phyloP scores from a whole-genome alignment of 2,113 vertebrate species.

The Zingel zingel region DNA sequence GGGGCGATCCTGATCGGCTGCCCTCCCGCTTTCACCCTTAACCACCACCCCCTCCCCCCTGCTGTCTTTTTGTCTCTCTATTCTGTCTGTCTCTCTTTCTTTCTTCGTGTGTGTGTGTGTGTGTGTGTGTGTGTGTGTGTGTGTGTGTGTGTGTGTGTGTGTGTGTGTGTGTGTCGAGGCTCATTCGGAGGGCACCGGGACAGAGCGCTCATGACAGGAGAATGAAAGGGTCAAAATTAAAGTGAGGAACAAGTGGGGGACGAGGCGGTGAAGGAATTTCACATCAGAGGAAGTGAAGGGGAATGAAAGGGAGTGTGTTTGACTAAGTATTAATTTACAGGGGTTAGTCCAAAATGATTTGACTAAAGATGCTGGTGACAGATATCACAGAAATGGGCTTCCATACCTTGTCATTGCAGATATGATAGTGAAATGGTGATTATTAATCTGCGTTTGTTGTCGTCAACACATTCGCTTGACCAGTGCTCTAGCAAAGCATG shows the following conservation, averaged over 20 bases:
- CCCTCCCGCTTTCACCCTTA: slow-evolving; percentile 7
- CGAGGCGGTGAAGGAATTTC: neutral
- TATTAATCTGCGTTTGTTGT: neutral
- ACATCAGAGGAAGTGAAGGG: slow-evolving; percentile 1
- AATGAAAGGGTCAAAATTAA: slow-evolving; percentile 46
- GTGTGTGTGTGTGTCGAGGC: slow-evolving; percentile 19
- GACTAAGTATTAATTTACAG: neutral
- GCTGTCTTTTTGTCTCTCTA: neutral
- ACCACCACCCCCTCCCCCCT: neutral
- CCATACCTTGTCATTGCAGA: neutral
- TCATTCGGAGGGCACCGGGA: slow-evolving; percentile 54
- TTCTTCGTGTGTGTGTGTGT: slow-evolving; percentile 4
- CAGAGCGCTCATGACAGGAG: slow-evolving; percentile 50
- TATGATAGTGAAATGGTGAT: neutral
- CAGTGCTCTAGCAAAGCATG: neutral
- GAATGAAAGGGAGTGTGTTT: neutral
- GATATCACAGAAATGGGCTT: no score
- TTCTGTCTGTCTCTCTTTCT: neutral
- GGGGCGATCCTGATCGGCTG: slow-evolving; percentile 32
- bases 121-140: neutral
- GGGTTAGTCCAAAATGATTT: no score
- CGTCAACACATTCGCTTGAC: neutral
- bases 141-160: neutral
- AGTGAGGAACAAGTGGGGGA: slow-evolving; percentile 7
- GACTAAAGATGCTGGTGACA: no score